phyloP scores from a whole-genome alignment of 2,797 vertebrate species.

The Aeoliscus strigatus region DNA sequence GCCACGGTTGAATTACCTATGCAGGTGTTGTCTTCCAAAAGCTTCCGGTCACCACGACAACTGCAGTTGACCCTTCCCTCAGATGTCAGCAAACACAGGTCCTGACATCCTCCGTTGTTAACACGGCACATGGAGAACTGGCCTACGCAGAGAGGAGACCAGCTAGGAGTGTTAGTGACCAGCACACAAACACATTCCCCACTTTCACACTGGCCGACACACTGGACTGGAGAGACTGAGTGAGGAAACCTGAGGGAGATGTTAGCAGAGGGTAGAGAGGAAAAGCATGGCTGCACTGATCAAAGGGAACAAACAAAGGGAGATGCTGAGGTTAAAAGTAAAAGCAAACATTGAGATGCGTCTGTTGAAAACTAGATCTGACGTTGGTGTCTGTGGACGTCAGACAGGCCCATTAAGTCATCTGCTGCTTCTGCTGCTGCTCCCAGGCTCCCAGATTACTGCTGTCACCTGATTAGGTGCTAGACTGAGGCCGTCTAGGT shows the following conservation, averaged over 20 bases:
- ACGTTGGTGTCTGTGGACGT: too few relatives aligned
- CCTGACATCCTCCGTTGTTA: constrained; percentile 92
- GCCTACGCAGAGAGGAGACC: constrained; percentile 71
- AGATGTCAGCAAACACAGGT: constrained; percentile 90
- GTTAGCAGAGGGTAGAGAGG: constrained; percentile 2
- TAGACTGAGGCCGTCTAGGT: constrained; percentile 6
- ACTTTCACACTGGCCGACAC: constrained; percentile 20
- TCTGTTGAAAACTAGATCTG: too few relatives aligned
- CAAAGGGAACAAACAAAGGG: background rate
- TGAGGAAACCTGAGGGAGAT: constrained; percentile 20
- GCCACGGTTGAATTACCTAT: constrained; percentile 80
- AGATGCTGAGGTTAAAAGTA: background rate
- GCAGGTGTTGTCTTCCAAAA: constrained; percentile 93
- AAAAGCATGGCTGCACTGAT: constrained; percentile 9
- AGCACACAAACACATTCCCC: constrained; percentile 9
- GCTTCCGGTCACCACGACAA: constrained; percentile 88
- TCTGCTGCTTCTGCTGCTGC: too few relatives aligned
- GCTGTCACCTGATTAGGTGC: constrained; percentile 39
- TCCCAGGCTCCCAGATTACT: constrained; percentile 29
- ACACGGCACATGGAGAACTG: constrained; percentile 88
- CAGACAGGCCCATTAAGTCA: constrained; percentile 1
- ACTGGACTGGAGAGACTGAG: constrained; percentile 21
- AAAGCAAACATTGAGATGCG: too few relatives aligned
- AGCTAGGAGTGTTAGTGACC: constrained; percentile 14
- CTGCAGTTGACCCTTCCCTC: constrained; percentile 93